Evolutionary conservation across 2,113 vertebrate species (phyloP), one percentile per base, ranked within the genome.

Genomic region (Tenebrosternarchus preto): DNA sequence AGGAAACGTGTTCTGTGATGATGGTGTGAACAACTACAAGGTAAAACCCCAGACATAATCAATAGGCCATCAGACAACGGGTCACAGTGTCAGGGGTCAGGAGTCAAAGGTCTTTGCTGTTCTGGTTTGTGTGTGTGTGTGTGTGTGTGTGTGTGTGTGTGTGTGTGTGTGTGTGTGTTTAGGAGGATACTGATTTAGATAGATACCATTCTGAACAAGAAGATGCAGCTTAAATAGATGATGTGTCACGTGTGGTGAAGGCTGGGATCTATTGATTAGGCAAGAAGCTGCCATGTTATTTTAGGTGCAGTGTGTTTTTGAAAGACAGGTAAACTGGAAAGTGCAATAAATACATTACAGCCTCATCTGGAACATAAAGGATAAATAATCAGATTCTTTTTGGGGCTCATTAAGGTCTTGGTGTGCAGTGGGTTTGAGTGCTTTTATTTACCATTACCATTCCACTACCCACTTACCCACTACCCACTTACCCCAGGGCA

Each of bases 11-110:
- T 86, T 81, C 90, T 89, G 87, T 90, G 90, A 92, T 92, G 91
- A 91, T 85, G 53, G 88, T 82, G 46, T 66, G 82, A 89, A 88
- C 88, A 86, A 89, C 91, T 88, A 90, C 87, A 80, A 85, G 71
- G 82, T 80, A 88, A 56, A 76, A 83, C 88, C n/a, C 92, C 91
- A 94, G 93, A 94, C 92, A 74, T 87, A 92, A 93, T 94, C 92
- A 84, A 94, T 94, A 93, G 91, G 91, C 88, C 91, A 91, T 92
- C 93, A 93, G 93, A 94, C 93, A 92, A 88, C 87, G 39, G 91
- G 91, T 92, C 91, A 88, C 33, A 67, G 82, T 67, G 86, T 74
- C 88, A 86, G 63, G 89, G 86, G 89, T 91, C 91, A 90, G 73
- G 72, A 85, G 87, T 90, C 87, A 92, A 75, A 86, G 93, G 85